Evolutionary conservation across 1,140 invertebrate genomes (phyloP), one percentile per base, ranked within the genome.

Genomic region (Sarcophaga bullata): DNA sequence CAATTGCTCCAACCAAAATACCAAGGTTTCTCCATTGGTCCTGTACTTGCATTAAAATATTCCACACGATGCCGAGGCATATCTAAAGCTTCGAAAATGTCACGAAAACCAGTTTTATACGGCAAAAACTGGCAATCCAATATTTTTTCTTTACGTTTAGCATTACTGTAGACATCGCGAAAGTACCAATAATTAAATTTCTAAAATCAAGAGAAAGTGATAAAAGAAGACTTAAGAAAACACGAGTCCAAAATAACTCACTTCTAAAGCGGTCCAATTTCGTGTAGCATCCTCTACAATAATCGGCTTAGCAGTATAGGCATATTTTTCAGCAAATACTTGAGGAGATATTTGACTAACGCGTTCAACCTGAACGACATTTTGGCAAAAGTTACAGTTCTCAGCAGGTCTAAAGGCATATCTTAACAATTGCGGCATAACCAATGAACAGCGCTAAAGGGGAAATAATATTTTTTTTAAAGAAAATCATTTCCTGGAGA

Each of bases 1-100:
- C 97, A 98, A 85, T 98, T 98, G 86, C 97, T 98, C 97, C 97
- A 98, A 49, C 97, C 97, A 83, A 98, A 94, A 89, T 98, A 97
- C 96, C 96, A 97, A 0, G 94, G 93, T 46, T 92, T 88, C 68
- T 93, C 92, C 0, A 93, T 93, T 0, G 62, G 17, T 10, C 91
- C 87, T 37, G 72, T 93, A 92, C 0, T 93, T 93, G 0, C 72
- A 17, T n/a, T 91, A 87, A 47, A 95, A 88, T 52, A 78, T 25
- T 93, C 90, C 0, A 95, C 94, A 81, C 96, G 91, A 46, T 92
- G 91, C 13, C 91, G 87, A 49, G 93, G 93, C 95, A 97, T 96
- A 78, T 94, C 93, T 82, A 98, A 94, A 1, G 95, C 96, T 82
- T 98, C 95, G 72, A 91, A 89, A 0, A 98, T 91, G 73, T 91